Evolutionary conservation across 2,797 vertebrate species (phyloP), one percentile per base, ranked within the genome.

Genomic region (Artibeus lituratus): DNA sequence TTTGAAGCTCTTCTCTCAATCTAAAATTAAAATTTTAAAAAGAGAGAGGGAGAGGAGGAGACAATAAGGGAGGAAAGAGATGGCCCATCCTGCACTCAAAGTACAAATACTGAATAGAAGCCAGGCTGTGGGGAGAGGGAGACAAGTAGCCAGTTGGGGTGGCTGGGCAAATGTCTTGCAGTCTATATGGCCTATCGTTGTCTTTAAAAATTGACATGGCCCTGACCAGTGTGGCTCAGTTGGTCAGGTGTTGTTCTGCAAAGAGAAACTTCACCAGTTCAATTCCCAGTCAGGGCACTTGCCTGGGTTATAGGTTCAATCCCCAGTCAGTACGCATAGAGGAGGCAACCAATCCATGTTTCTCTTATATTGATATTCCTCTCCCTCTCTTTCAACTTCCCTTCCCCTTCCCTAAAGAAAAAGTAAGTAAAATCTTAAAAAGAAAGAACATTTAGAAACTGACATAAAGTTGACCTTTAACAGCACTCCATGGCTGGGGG

Each of bases 391-490:
- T 62, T 62, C 59, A 12, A 62, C 26, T 32, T 62, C 59, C 59
- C 12, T 62, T 32, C 59, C 59, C 1, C 10, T 10, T 15, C 59
- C 29, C 59, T 32, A 62, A 62, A 57, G 53, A 26, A 59, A 14
- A 62, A 29, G 26, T 59, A 59, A 59, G 6, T 62, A 62, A 62
- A 29, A 32, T 62, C 59, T 62, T 32, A 29, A 29, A 62, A 62
- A 62, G 29, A 15, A 29, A 62, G 26, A 62, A 62, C 26, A 29
- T 62, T 29, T 62, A 29, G 12, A 62, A 62, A 62, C 12, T 76
- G 37, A 47, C 70, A 80, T n/a, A 72, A 95, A 93, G 53, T 65
- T 26, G 29, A 82, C 78, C 51, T 80, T 81, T 74, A 51, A 42
- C 7, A n/a, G 12, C 3, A 69, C 21, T 5, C 29, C 2, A 29